These are phyloP conservation scores for Venusia cambrica DNA, from an alignment of 2,888 invertebrate species.

Conservation along the genomic window DNA sequence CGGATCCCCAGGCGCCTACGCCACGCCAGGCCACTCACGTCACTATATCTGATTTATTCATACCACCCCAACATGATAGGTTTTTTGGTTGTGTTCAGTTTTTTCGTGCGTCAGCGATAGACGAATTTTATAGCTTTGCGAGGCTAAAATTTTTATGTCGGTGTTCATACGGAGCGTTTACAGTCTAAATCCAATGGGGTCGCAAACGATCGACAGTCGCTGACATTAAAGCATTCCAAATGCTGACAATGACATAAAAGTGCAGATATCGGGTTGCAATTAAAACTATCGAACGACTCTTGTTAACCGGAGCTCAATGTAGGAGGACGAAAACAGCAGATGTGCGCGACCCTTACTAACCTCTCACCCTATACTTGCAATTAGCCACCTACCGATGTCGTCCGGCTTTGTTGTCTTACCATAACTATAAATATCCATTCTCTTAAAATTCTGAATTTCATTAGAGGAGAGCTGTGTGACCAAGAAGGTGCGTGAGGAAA, in stretches of 20 bases:
- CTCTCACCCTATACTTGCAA: slow-evolving; percentile 58
- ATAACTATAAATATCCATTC: slow-evolving; percentile 31
- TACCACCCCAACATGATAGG: slow-evolving; percentile 75
- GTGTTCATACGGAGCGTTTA: slow-evolving; percentile 25
- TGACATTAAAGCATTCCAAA: slow-evolving; percentile 29
- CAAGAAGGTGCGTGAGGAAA: too few relatives aligned
- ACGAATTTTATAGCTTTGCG: slow-evolving; percentile 45
- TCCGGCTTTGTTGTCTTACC: slow-evolving; percentile 34
- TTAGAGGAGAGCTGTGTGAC: too few relatives aligned
- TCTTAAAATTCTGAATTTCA: slow-evolving; percentile 26
- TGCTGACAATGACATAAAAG: slow-evolving; percentile 44
- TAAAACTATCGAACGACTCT: slow-evolving; percentile 68
- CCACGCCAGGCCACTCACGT: slow-evolving; percentile 59
- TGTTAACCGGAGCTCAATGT: slow-evolving; percentile 60
- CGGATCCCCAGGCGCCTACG: slow-evolving; percentile 64
- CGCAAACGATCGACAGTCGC: slow-evolving; percentile 26
- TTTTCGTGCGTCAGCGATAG: slow-evolving; percentile 48
- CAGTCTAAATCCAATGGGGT: slow-evolving; percentile 23
- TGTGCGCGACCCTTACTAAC: slow-evolving; percentile 68
- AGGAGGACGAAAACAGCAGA: slow-evolving; percentile 72
- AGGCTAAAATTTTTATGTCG: slow-evolving; percentile 31
- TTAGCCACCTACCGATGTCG: slow-evolving; percentile 55
- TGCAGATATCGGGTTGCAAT: slow-evolving; percentile 75
- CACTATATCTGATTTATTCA: slow-evolving; percentile 77
- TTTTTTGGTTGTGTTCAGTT: slow-evolving; percentile 62